Evolutionary conservation across 2,113 vertebrate genomes (phyloP).

Genomic region (Cyphomyrus discorhynchus): DNA sequence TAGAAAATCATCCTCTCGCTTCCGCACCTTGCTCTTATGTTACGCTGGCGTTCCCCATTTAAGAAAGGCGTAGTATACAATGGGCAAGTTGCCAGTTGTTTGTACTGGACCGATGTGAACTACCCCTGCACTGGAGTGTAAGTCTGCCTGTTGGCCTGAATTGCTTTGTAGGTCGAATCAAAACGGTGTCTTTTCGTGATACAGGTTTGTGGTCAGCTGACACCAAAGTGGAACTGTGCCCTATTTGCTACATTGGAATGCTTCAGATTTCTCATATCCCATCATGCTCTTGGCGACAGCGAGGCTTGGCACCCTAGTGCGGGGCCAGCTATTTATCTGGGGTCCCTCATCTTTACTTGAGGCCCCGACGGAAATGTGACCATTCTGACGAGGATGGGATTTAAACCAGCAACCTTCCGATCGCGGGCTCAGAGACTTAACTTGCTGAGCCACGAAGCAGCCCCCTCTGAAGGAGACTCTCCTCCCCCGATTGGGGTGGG

Average conservation of each 20-base stretch:
- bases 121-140: neutral
- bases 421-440: neutral
- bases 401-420: neutral
- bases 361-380: neutral
- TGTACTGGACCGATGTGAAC: neutral
- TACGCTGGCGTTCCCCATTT: neutral
- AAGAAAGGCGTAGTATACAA: neutral
- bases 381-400: neutral
- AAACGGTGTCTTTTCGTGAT: neutral
- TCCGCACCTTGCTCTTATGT: neutral
- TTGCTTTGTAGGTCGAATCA: neutral
- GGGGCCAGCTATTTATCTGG: neutral
- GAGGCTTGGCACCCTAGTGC: neutral
- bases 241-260: neutral
- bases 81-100: neutral
- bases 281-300: neutral
- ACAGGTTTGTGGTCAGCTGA: neutral
- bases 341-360: neutral
- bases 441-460: neutral
- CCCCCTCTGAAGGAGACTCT: neutral
- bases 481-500: neutral
- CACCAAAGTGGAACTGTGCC: neutral
- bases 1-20: slow-evolving; percentile 40
- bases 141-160: neutral
- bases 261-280: neutral